These are phyloP conservation scores for Semnopithecus entellus DNA, from an alignment of 2,113 vertebrate species.

Conservation along the genomic window DNA sequence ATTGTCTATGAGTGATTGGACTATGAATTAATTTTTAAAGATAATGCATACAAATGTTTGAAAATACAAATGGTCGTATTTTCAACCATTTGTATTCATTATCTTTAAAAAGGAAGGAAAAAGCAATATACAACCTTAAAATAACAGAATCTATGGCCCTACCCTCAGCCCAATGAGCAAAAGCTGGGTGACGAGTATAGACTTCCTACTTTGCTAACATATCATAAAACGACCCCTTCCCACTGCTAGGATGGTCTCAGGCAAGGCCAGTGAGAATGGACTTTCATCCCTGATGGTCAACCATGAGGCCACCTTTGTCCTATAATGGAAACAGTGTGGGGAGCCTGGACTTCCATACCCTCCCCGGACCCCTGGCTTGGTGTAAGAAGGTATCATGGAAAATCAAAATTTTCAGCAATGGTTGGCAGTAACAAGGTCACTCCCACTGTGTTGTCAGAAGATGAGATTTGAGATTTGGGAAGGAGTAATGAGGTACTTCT, in stretches of 20 bases:
- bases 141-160: background rate
- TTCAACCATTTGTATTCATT: background rate
- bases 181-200: background rate
- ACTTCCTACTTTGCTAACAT: background rate
- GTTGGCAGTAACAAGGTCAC: background rate
- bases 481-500: background rate
- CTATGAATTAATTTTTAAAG: background rate
- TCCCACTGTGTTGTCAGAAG: background rate
- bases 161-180: background rate
- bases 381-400: background rate
- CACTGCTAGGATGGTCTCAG: background rate
- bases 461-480: background rate
- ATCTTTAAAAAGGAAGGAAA: background rate
- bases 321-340: background rate
- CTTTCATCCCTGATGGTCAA: background rate
- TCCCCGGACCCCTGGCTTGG: background rate
- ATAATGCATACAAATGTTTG: background rate
- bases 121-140: background rate
- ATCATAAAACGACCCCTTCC: background rate
- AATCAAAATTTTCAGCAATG: background rate
- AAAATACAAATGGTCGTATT: background rate
- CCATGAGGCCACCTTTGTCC: background rate
- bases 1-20: background rate
- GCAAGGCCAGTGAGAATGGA: background rate
- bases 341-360: background rate